Percentiles rank a stretch among this genome's conserved stretches.
phyloP scores from a whole-genome alignment of 2,113 vertebrate genomes.

The Nothoprocta perdicaria region DNA sequence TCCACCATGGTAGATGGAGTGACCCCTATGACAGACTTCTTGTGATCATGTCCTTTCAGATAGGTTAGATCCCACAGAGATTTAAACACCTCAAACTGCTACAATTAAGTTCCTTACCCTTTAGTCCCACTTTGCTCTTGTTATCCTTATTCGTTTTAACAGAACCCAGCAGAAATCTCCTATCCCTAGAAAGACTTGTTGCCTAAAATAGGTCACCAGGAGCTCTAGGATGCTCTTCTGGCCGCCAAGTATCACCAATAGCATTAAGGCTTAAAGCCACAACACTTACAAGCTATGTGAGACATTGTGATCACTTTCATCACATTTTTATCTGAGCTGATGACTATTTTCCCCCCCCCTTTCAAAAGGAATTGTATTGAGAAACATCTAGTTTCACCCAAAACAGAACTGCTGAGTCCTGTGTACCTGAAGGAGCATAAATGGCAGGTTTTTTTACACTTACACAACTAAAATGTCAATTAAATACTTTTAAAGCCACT shows the following conservation, averaged over 20 bases:
- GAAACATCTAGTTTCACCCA: neutral
- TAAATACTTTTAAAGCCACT: neutral
- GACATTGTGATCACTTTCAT: neutral
- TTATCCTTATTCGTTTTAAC: rapidly evolving
- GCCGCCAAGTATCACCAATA: neutral
- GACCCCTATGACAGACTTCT: neutral
- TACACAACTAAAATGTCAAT: neutral
- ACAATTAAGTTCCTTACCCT: rapidly evolving
- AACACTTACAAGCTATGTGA: neutral
- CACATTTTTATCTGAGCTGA: neutral
- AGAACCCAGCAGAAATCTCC: neutral
- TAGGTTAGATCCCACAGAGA: neutral
- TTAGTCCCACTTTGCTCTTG: rapidly evolving
- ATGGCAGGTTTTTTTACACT: neutral
- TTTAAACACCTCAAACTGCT: neutral
- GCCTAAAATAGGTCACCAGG: neutral
- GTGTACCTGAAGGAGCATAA: neutral
- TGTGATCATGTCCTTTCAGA: rapidly evolving
- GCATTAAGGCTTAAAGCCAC: neutral
- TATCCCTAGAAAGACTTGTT: neutral
- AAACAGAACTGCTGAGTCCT: neutral
- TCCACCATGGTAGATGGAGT: neutral
- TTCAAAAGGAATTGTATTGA: neutral
- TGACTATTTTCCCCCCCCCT: neutral
- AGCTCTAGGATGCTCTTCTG: neutral